Evolutionary conservation across 2,888 invertebrate species (phyloP).

Genomic region (Macrophya annulata): DNA sequence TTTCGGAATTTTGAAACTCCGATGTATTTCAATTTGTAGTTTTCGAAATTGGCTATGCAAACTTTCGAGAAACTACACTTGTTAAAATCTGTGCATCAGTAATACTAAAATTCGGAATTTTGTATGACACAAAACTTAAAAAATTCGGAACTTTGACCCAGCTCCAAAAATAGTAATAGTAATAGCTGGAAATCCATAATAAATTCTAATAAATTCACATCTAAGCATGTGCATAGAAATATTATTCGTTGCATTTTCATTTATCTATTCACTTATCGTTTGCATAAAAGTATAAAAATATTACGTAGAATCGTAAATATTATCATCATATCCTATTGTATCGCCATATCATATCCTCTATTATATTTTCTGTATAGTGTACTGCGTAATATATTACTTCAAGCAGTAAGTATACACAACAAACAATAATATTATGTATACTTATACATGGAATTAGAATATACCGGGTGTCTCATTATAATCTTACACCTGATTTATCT

Average conservation of each 20-base stretch:
- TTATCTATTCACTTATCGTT: background rate
- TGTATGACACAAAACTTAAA: no score
- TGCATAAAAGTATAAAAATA: background rate
- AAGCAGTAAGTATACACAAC: no score
- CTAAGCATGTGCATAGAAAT: background rate
- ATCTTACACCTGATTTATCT: no score
- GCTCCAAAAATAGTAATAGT: background rate
- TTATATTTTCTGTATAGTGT: background rate
- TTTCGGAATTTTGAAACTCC: no score
- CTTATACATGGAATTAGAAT: no score
- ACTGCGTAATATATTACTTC: constrained; percentile 2
- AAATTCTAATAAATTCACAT: background rate
- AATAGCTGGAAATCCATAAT: background rate
- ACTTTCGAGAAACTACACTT: no score
- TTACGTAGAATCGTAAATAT: background rate
- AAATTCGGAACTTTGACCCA: no score
- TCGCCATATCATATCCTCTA: background rate
- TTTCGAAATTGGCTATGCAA: no score
- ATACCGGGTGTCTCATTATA: no score
- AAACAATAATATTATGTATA: background rate
- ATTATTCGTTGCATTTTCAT: background rate
- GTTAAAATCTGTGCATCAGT: no score
- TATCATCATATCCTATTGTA: background rate
- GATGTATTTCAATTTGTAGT: no score
- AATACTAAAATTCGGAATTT: no score